These are phyloP conservation scores for Corvus hawaiiensis DNA, from an alignment of 2,113 vertebrate genomes.

Conservation along the genomic window DNA sequence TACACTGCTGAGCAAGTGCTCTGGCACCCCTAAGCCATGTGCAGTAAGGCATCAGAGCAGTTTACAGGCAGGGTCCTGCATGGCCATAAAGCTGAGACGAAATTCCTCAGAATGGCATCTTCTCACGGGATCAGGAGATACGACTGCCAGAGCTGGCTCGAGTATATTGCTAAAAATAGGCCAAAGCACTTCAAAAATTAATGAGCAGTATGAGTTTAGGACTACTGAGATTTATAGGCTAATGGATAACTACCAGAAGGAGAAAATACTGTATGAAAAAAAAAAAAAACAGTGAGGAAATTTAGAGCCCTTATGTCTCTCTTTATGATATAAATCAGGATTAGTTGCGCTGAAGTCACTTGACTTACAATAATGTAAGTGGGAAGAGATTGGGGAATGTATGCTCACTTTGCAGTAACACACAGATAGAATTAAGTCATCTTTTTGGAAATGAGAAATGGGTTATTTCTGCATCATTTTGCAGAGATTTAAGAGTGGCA, in stretches of 20 bases:
- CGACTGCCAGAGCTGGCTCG: neutral
- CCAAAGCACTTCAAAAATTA: conserved; percentile 39
- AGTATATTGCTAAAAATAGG: neutral
- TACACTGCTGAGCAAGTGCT: neutral
- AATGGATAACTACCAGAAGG: conserved; percentile 37
- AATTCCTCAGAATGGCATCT: neutral
- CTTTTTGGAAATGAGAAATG: conserved; percentile 34
- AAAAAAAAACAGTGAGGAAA: conserved; percentile 16
- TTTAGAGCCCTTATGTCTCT: conserved; percentile 30
- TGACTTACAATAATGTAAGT: conserved; percentile 19
- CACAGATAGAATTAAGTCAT: conserved; percentile 40
- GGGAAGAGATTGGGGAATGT: conserved; percentile 31
- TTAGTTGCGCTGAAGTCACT: conserved; percentile 36
- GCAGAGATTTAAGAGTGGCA: neutral
- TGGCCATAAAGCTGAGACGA: neutral
- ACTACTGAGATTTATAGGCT: conserved; percentile 44
- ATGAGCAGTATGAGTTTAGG: conserved; percentile 37
- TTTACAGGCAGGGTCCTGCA: neutral
- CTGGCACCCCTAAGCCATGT: neutral
- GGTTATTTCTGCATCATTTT: conserved; percentile 14
- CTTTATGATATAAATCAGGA: conserved; percentile 36
- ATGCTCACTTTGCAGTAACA: conserved; percentile 16
- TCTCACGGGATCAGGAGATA: neutral
- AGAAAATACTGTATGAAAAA: conserved; percentile 27
- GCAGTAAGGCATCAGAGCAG: neutral